Evolutionary conservation across 2,888 invertebrate genomes (phyloP), one percentile per base, ranked within the genome.

Genomic region (Lasioglossum lativentre): DNA sequence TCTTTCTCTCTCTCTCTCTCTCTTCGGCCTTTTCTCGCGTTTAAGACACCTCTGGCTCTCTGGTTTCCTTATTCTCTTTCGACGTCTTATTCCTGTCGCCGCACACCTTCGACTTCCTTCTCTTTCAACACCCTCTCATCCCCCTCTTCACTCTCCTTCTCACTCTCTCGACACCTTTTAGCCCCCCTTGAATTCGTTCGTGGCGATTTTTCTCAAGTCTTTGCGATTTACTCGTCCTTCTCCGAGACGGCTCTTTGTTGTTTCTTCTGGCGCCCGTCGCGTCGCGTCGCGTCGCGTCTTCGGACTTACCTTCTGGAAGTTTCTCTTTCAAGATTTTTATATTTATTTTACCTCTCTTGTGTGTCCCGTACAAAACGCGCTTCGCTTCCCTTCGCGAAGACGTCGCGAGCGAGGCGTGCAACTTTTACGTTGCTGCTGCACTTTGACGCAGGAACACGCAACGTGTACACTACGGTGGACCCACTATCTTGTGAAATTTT

Each of bases 1-100:
- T 14, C 16, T 27, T 30, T 19, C 23, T 19, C 34, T 72, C n/a
- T 68, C 40, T 68, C 27, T 14, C 16, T 27, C 63, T 19, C 23
- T 19, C 34, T 72, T 70, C 40, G 34, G 42, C 74, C 75, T n/a
- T 75, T 78, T 83, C 80, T 66, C 80, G 74, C 71, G 27, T 76
- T 68, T 19, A 10, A 77, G 27, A 30, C 63, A 71, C 63, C 70
- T 52, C 42, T 42, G 40, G 45, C 74, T 52, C 73, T 52, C 42
- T 42, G 34, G 38, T 79, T 77, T 75, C 76, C 73, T 56, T 56
- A 38, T 70, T 66, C 75, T 71, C 66, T 75, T 68, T 71, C 14
- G 30, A 45, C 78, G 34, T 71, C 70, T 75, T 70, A 8, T 19
- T 79, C 70, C 45, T 38, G 52, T 34, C 40, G 42, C 40, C 16